Base-by-base conservation (phyloP, 2,113 vertebrate genomes). In the Tauraco erythrolophus region DNA sequence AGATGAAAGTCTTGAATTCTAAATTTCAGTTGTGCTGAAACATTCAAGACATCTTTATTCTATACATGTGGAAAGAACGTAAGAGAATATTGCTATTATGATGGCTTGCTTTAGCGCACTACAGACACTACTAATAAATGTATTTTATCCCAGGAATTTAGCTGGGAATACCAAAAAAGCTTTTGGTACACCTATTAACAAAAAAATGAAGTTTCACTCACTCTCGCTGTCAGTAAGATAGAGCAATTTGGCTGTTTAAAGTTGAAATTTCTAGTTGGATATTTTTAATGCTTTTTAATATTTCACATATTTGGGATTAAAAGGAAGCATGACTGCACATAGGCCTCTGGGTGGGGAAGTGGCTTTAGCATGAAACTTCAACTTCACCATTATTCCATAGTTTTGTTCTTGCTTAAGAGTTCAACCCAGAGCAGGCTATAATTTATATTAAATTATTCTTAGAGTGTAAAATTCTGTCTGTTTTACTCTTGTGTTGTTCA, bases 1-100 rank as follows among this genome's bases (percentile, higher is more conserved):
- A 92, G 84, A 84, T 24, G 17, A n/a, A 92, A 95, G 68, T 43
- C 60, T 95, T 93, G 84, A 48, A 30, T 75, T 87, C 86, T 91
- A 96, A 77, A 62, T 78, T 81, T 92, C 84, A 71, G 77, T 48
- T 91, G 80, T 91, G 84, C 61, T 91, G 89, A 96, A 96, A 89
- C 64, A 95, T 72, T 95, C 69, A 89, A 75, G 43, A 4, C 79
- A 89, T 45, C 48, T 60, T 94, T 56, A 66, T 51, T 60, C 86
- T 77, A 39, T 31, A n/a, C 5, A 54, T 0, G 0, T 75, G 93
- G 93, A 96, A 97, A 94, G 94, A 97, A 95, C 87, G 77, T 81
- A 77, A 71, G 46, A 90, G 33, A 58, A 39, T 66, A 65, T 46
- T 81, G 22, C 83, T 27, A 28, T 77, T 83, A 28, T 4, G 17